Conservation (phyloP, 2,797 vertebrate species). For the Bovichtus variegatus region DNA sequence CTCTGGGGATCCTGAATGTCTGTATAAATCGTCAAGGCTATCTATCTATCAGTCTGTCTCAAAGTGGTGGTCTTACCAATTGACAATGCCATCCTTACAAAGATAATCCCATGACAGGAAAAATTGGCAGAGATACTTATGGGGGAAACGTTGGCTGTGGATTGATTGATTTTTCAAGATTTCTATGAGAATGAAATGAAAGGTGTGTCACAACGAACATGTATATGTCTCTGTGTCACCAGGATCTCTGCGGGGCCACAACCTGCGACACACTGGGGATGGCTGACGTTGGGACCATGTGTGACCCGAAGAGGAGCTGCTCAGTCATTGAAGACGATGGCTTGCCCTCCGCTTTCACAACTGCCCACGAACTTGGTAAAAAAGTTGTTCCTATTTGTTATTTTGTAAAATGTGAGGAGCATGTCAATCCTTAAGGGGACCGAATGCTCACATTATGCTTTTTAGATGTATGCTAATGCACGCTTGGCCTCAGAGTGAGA, state of each 20-base stretch:
- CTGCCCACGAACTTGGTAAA: slow-evolving; percentile 95
- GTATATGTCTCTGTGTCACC: slow-evolving; percentile 42
- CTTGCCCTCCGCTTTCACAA: slow-evolving; percentile 95
- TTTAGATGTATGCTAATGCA: slow-evolving; percentile 13
- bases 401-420: not conserved
- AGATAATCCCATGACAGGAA: not conserved
- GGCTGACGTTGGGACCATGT: slow-evolving; percentile 99
- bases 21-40: not conserved
- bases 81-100: not conserved
- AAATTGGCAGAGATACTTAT: not conserved
- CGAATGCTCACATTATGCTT: not conserved
- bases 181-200: not conserved
- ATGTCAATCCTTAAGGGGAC: not conserved
- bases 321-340: slow-evolving; percentile 98
- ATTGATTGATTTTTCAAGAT: slow-evolving; percentile 14
- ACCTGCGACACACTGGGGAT: slow-evolving; percentile 97
- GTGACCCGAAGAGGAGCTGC: slow-evolving; percentile 97
- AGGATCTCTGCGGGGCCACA: slow-evolving; percentile 96
- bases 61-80: not conserved
- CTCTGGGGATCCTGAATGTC: not conserved
- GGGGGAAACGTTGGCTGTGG: not conserved
- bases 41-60: no score
- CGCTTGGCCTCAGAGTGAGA: not conserved
- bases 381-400: not conserved
- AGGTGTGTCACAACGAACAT: not conserved